Conservation (phyloP, 2,113 vertebrate genomes). For the Erythrolamprus reginae region DNA sequence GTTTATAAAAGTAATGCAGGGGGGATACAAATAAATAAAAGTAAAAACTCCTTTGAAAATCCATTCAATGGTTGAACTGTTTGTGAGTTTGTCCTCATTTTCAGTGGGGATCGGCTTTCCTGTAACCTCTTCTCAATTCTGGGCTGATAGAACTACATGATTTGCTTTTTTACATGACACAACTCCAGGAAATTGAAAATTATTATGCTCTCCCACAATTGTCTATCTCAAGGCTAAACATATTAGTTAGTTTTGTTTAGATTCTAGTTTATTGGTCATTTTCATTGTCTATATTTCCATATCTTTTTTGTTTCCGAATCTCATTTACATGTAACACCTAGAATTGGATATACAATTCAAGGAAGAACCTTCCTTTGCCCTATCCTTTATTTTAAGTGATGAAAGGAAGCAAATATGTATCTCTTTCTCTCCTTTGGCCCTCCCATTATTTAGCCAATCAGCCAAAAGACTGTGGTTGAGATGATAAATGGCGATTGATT, state of each 20-base stretch:
- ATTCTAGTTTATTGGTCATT: not conserved
- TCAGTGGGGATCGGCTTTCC: not conserved
- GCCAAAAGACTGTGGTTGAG: not conserved
- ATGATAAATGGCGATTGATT: not conserved
- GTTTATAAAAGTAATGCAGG: not conserved
- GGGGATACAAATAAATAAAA: not conserved
- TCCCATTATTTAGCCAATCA: not conserved
- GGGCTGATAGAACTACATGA: not conserved
- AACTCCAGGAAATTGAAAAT: not conserved
- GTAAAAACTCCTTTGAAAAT: not conserved
- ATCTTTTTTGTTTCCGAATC: not conserved
- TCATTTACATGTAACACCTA: not conserved
- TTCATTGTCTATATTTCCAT: not conserved
- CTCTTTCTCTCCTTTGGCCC: not conserved
- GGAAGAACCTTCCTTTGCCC: not conserved
- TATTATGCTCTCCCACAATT: not conserved
- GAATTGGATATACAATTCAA: not conserved
- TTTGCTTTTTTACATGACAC: not conserved
- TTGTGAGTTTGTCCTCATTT: not conserved
- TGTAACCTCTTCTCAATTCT: not conserved
- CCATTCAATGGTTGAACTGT: not conserved
- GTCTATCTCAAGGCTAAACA: not conserved
- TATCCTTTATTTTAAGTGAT: not conserved
- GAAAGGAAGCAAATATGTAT: not conserved
- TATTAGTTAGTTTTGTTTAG: not conserved